Conservation (phyloP, 2,888 invertebrate genomes). For the Leptopilina drosophilae region DNA sequence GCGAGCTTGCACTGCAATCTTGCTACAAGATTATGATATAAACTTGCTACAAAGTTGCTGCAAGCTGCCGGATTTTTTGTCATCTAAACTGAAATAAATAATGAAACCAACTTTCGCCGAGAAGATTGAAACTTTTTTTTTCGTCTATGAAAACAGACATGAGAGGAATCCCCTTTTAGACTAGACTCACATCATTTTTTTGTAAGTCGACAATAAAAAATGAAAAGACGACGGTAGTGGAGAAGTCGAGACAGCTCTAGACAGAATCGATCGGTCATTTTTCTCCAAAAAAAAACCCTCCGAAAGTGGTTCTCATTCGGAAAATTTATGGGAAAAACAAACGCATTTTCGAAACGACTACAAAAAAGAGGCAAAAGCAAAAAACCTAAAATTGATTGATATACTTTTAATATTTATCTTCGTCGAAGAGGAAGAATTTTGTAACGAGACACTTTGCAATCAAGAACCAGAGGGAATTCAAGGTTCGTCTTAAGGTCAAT, state of each 20-base stretch:
- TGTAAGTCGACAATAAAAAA: conserved; percentile 19
- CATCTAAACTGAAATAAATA: neutral
- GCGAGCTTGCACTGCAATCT: too few relatives aligned
- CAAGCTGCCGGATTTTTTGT: too few relatives aligned
- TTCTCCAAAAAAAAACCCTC: conserved; percentile 50
- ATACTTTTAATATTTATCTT: neutral
- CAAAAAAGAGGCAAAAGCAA: too few relatives aligned
- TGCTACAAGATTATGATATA: too few relatives aligned
- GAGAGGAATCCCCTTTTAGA: neutral
- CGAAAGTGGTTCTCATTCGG: conserved; percentile 48
- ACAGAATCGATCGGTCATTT: conserved; percentile 55
- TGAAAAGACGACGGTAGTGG: conserved; percentile 31
- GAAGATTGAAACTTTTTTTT: neutral
- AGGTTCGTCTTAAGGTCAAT: conserved; percentile 37
- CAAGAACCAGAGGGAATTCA: conserved; percentile 23
- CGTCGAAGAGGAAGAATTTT: neutral
- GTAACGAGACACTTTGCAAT: conserved; percentile 3
- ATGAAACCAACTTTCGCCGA: neutral
- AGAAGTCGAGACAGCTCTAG: conserved; percentile 48
- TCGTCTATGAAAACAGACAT: neutral
- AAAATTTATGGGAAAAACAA: conserved; percentile 26
- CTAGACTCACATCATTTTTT: neutral
- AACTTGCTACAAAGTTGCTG: too few relatives aligned
- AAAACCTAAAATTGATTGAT: neutral
- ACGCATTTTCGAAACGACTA: neutral